phyloP scores from a whole-genome alignment of 2,797 vertebrate species.

The Crenuchus spilurus region DNA sequence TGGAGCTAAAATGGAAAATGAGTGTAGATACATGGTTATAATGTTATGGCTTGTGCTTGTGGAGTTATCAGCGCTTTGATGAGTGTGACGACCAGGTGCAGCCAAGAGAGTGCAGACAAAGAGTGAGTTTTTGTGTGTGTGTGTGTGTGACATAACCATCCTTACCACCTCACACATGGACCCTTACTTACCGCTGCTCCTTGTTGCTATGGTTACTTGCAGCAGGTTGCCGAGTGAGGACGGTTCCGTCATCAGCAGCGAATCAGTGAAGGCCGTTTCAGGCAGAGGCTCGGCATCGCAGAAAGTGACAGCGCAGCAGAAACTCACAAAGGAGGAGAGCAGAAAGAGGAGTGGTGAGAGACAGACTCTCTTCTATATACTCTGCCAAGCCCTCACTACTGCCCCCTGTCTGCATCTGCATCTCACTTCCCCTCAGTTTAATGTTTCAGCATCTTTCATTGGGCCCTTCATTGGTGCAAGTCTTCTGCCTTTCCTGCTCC shows the following conservation, averaged over 20 bases:
- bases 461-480: neutral
- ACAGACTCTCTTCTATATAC: slow-evolving; percentile 5
- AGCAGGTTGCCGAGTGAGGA: slow-evolving; percentile 94
- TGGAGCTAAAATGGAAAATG: too few relatives aligned
- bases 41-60: too few relatives aligned
- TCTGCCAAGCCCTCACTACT: neutral
- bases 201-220: slow-evolving; percentile 98
- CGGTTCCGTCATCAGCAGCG: slow-evolving; percentile 94
- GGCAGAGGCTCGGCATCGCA: slow-evolving; percentile 79
- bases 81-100: slow-evolving; percentile 23
- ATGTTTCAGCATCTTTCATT: neutral
- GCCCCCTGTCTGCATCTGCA: slow-evolving; percentile 1
- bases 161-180: slow-evolving; percentile 67
- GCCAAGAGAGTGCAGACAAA: slow-evolving; percentile 19
- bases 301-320: slow-evolving; percentile 91
- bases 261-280: slow-evolving; percentile 91
- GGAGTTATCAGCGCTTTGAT: too few relatives aligned
- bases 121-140: neutral
- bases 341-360: slow-evolving; percentile 90
- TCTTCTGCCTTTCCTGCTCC: neutral
- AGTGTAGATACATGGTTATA: too few relatives aligned
- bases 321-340: slow-evolving; percentile 88
- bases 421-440: neutral
- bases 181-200: slow-evolving; percentile 81
- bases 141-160: slow-evolving; percentile 82